These are phyloP conservation scores for Ameiurus melas DNA, from an alignment of 2,113 vertebrate genomes.

Conservation along the genomic window DNA sequence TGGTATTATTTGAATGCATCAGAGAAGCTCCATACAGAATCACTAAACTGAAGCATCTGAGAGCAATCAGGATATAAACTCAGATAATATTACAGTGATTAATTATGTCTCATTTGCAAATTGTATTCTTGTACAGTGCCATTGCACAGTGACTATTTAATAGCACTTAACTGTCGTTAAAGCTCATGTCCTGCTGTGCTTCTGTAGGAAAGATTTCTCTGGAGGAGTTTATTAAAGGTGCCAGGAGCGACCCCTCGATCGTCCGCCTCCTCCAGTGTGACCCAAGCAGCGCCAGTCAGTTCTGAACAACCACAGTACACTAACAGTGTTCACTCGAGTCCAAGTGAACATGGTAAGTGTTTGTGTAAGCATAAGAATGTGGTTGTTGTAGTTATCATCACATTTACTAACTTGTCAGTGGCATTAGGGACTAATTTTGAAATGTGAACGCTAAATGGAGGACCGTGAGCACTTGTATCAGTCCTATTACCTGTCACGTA, in stretches of 20 bases:
- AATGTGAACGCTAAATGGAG: constrained; percentile 6
- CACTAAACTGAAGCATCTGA: background rate
- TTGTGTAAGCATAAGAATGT: constrained; percentile 21
- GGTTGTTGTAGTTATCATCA: background rate
- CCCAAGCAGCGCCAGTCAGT: constrained; percentile 55
- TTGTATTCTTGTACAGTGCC: background rate
- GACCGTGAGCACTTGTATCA: constrained; percentile 9
- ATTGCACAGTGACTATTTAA: background rate
- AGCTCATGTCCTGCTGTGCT: background rate
- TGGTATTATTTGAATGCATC: background rate
- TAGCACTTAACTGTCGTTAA: background rate
- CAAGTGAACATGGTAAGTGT: constrained; percentile 30
- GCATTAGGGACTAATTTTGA: constrained; percentile 7
- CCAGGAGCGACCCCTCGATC: constrained; percentile 55
- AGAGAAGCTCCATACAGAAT: background rate
- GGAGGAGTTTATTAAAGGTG: constrained; percentile 57
- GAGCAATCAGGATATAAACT: background rate
- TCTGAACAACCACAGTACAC: constrained; percentile 16
- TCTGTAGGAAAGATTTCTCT: constrained; percentile 50
- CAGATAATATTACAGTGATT: background rate
- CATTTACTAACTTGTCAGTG: background rate
- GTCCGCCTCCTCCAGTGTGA: constrained; percentile 55
- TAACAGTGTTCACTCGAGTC: constrained; percentile 1
- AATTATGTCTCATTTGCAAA: background rate
- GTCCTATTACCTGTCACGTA: background rate